Evolutionary conservation across 2,113 vertebrate genomes (phyloP).

Genomic region (Upupa epops): DNA sequence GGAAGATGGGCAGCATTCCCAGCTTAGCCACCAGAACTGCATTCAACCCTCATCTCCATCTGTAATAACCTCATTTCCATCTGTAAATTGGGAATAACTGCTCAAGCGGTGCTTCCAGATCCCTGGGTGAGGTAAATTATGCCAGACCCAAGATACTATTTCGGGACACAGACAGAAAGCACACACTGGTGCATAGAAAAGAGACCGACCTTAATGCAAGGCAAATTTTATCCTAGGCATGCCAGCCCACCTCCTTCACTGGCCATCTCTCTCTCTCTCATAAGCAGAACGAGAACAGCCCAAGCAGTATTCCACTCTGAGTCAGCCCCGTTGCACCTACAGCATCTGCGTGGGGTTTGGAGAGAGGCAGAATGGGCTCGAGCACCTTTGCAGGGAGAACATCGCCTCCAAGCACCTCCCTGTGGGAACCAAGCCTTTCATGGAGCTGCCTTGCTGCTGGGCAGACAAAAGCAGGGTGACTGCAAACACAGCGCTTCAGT

Average conservation of each 20-base stretch:
- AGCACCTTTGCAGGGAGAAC: background rate
- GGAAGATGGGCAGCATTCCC: background rate
- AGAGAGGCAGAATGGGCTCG: fast-evolving
- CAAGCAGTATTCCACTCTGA: background rate
- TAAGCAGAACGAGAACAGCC: fast-evolving
- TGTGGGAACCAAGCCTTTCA: background rate
- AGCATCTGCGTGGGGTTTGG: fast-evolving
- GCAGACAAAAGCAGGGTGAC: fast-evolving
- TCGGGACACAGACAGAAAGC: background rate
- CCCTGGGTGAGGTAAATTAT: background rate
- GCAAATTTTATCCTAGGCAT: background rate
- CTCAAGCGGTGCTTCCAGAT: background rate
- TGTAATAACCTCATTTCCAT: background rate
- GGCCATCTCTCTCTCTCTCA: background rate
- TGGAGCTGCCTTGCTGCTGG: fast-evolving
- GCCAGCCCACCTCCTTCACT: background rate
- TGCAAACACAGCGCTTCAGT: background rate
- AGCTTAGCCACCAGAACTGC: background rate
- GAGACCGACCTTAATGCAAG: background rate
- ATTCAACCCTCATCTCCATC: background rate
- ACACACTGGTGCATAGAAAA: background rate
- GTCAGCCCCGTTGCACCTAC: background rate
- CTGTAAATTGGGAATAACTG: fast-evolving
- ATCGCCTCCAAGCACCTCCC: background rate
- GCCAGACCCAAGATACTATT: background rate